Base-by-base conservation (phyloP, 1,140 invertebrate species). In the Leptoteleia sp. region DNA sequence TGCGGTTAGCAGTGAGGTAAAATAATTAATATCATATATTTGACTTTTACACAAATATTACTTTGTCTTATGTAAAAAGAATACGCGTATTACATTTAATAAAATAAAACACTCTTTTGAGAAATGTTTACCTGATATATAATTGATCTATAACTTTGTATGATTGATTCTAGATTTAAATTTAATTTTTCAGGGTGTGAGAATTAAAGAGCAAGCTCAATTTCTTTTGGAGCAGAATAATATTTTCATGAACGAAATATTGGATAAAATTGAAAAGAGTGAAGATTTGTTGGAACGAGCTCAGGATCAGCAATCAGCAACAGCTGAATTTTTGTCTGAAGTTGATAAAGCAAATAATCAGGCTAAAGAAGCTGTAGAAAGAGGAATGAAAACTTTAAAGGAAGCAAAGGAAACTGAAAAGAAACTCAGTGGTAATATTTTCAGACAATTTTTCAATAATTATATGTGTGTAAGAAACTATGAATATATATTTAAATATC, bases 321-420 rank as follows among this genome's bases (percentile, higher is more conserved):
- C 92, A 1, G 93, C 93, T 76, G 92, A 93, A 65, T 87, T 94
- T 43, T 80, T 95, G 13, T 91, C 92, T 2, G 93, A 95, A 75
- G 92, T 93, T n/a, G 92, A 95, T 81, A 86, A 89, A 6, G 93
- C 96, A 0, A 91, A 94, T 27, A 92, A 91, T 0, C 93, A 92
- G 82, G 96, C 96, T 0, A 92, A 93, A 55, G 92, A 95, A 55
- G 96, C 97, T 15, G 94, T 98, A 0, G 91, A 93, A 68, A 91
- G 93, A 40, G 96, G 95, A 8, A 95, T 97, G 79, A 93, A 94
- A 75, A 97, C 95, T 0, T 90, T 98, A 0, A 92, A 93, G 79
- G 95, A 98, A 84, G 97, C 97, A 1, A 93, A 95, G 79, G 92
- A 95, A 43, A 98, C 96, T 3, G 93, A 96, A 47, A 91, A 94